These are phyloP conservation scores for Drosophila prosaltans DNA, from an alignment of 1,140 invertebrate genomes.

Conservation along the genomic window DNA sequence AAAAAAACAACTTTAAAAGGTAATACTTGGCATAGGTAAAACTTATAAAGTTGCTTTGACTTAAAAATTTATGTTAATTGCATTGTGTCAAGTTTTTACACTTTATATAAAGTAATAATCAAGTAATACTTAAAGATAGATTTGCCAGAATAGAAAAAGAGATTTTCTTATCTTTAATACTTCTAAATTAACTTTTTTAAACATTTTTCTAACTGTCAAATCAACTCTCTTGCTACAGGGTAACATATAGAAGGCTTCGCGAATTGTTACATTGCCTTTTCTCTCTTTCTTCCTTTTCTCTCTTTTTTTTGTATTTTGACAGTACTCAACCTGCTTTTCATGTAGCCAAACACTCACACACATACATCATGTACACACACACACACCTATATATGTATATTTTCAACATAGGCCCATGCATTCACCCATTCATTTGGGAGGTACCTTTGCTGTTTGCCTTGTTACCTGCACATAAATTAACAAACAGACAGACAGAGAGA, in stretches of 20 bases:
- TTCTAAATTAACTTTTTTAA: no score
- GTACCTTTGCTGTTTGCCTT: conserved; percentile 22
- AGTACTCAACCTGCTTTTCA: conserved; percentile 10
- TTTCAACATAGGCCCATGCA: conserved; percentile 10
- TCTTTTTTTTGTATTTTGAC: conserved; percentile 10
- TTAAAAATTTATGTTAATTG: no score
- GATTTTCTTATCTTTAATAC: no score
- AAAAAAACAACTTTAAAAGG: no score
- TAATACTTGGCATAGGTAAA: no score
- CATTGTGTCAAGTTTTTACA: no score
- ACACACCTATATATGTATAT: conserved; percentile 17
- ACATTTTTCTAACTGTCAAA: no score
- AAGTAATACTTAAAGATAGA: no score
- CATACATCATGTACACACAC: neutral
- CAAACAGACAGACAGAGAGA: conserved; percentile 25
- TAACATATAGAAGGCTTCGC: neutral
- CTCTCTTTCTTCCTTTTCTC: neutral
- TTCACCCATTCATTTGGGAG: conserved; percentile 11
- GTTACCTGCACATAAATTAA: conserved; percentile 71
- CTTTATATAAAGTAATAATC: no score
- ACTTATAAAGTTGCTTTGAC: no score
- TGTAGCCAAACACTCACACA: conserved; percentile 6
- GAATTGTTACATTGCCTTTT: neutral
- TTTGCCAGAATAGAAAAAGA: no score
- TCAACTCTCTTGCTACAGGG: neutral